Conservation (phyloP, 1,140 invertebrate genomes). For the Drosophila setifemur region DNA sequence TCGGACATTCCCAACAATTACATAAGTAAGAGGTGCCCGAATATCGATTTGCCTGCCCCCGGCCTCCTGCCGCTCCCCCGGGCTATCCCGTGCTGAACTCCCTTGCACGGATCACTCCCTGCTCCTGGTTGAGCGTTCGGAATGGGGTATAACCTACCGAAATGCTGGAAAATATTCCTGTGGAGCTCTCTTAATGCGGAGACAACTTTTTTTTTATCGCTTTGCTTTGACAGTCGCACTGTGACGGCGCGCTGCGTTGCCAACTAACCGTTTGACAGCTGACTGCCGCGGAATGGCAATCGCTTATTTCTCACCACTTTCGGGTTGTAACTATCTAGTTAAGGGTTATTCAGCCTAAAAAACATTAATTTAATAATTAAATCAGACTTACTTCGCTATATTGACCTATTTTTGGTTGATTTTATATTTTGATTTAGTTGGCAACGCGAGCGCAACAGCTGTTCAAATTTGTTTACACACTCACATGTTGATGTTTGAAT, state of each 20-base stretch:
- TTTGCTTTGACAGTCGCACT: slow-evolving; percentile 67
- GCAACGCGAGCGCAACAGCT: too few relatives aligned
- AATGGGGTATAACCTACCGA: slow-evolving; percentile 60
- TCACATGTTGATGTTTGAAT: too few relatives aligned
- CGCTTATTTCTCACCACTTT: too few relatives aligned
- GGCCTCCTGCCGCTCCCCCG: neutral
- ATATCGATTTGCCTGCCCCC: slow-evolving; percentile 19
- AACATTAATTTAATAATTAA: too few relatives aligned
- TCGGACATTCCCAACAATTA: slow-evolving; percentile 56
- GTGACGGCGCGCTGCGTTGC: slow-evolving; percentile 58
- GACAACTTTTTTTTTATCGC: slow-evolving; percentile 71
- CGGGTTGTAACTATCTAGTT: too few relatives aligned
- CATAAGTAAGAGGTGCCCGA: slow-evolving; percentile 57
- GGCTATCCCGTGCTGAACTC: too few relatives aligned
- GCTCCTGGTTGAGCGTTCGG: neutral
- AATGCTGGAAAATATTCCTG: slow-evolving; percentile 74
- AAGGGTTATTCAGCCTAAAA: too few relatives aligned
- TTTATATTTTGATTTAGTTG: too few relatives aligned
- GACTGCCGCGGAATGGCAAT: neutral
- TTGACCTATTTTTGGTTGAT: too few relatives aligned
- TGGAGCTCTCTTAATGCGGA: slow-evolving; percentile 68
- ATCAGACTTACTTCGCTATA: too few relatives aligned
- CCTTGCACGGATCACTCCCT: too few relatives aligned
- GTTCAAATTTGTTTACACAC: too few relatives aligned
- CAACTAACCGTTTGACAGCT: slow-evolving; percentile 53